Percentiles rank a stretch among this genome's conserved stretches.
Evolutionary conservation across 2,888 invertebrate species (phyloP).

Genomic region (Aspidiotus destructor): DNA sequence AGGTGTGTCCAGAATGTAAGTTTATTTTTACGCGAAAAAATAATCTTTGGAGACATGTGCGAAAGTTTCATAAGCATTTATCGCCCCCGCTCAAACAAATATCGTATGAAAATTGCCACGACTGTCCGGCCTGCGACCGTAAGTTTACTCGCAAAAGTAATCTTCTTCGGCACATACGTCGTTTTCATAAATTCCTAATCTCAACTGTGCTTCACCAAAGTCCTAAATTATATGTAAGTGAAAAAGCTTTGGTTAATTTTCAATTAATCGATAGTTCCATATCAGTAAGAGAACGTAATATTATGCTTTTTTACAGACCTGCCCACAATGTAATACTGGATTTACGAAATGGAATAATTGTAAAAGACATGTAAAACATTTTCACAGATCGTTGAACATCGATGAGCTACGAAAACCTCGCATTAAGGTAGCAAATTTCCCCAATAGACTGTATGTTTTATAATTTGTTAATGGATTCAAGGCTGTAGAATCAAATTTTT

Average conservation of each 20-base stretch:
- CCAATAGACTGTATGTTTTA: too few species aligned
- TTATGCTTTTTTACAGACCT: not conserved
- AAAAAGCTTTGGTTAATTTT: not conserved
- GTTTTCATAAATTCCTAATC: not conserved
- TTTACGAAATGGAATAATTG: conserved; percentile 14
- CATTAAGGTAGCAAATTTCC: too few species aligned
- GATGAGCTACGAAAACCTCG: too few species aligned
- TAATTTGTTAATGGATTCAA: too few species aligned
- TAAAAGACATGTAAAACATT: not conserved
- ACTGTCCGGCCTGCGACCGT: not conserved
- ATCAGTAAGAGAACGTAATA: not conserved
- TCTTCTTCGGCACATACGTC: not conserved
- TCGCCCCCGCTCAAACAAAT: not conserved
- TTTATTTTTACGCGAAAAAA: not conserved
- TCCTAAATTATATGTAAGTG: conserved; percentile 5
- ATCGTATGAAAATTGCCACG: not conserved
- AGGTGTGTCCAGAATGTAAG: not conserved
- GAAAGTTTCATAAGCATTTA: not conserved
- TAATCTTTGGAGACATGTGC: not conserved
- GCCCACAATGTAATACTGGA: not conserved
- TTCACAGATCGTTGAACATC: not conserved
- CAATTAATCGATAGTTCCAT: not conserved
- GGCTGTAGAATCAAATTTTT: too few species aligned
- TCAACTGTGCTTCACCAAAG: not conserved
- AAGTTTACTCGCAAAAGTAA: conserved; percentile 13